A percentile compares a stretch with the other conserved stretches of the same genome.
These are phyloP conservation scores for Lagopus leucura DNA, from an alignment of 2,113 vertebrate species.

Conservation along the genomic window DNA sequence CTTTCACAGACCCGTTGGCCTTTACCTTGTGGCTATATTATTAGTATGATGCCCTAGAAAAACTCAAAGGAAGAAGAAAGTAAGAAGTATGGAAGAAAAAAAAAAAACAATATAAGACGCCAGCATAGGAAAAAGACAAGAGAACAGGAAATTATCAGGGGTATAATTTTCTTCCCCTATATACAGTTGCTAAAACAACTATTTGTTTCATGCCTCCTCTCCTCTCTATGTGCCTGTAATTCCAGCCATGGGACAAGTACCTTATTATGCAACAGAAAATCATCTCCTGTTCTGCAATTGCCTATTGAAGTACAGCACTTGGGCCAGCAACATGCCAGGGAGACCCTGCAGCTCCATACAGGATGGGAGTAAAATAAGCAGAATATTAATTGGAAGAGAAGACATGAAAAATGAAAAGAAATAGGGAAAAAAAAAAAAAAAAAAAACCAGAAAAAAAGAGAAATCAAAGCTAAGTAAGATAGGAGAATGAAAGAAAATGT, in stretches of 20 bases:
- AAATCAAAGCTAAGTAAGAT: neutral
- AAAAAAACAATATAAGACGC: neutral
- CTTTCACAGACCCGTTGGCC: constrained; percentile 42
- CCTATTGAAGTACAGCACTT: neutral
- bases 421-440: neutral
- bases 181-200: neutral
- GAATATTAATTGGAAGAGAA: neutral
- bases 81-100: neutral
- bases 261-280: neutral
- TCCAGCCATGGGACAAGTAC: neutral
- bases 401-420: neutral
- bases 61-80: neutral
- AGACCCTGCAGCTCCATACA: neutral
- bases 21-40: constrained; percentile 67
- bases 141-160: neutral
- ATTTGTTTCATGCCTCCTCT: neutral
- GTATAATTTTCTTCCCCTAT: neutral
- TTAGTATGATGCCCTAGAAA: constrained; percentile 66
- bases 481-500: neutral
- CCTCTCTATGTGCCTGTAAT: neutral
- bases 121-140: neutral
- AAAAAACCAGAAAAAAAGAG: neutral
- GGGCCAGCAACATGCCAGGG: neutral
- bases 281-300: neutral
- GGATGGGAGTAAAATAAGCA: neutral